Conservation (phyloP, 2,113 vertebrate species). For the Elephantulus edwardii region DNA sequence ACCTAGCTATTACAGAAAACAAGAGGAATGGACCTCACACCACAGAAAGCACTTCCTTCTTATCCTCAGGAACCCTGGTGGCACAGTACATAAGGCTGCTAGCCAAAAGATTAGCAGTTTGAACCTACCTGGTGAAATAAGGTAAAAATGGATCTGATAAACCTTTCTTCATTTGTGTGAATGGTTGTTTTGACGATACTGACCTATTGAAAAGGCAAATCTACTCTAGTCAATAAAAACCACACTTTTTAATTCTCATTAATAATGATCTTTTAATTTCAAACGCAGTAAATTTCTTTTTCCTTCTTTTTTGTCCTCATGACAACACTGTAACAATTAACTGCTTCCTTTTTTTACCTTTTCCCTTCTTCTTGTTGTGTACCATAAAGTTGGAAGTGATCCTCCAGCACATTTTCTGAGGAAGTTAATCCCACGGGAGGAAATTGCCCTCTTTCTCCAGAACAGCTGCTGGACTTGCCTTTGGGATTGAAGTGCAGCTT, state of each 20-base stretch:
- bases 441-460: too few relatives aligned
- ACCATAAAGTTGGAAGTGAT: too few relatives aligned
- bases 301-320: background rate
- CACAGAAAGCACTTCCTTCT: background rate
- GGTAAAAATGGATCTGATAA: constrained; percentile 11
- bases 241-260: too few relatives aligned
- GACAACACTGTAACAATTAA: constrained; percentile 4
- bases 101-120: background rate
- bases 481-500: too few relatives aligned
- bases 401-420: too few relatives aligned
- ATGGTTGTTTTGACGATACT: background rate
- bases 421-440: too few relatives aligned
- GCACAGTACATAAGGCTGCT: background rate
- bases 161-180: constrained; percentile 1
- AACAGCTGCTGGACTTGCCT: too few relatives aligned
- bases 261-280: background rate
- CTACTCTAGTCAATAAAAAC: background rate
- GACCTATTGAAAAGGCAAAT: background rate
- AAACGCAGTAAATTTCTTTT: constrained; percentile 16
- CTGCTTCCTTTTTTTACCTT: too few relatives aligned
- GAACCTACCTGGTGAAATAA: background rate
- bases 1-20: background rate
- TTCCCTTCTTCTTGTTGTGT: too few relatives aligned
- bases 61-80: background rate
- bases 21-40: background rate